Percentiles rank a stretch among this genome's conserved stretches.
Conservation (phyloP, 2,113 vertebrate genomes). For the Colinus virginianus region DNA sequence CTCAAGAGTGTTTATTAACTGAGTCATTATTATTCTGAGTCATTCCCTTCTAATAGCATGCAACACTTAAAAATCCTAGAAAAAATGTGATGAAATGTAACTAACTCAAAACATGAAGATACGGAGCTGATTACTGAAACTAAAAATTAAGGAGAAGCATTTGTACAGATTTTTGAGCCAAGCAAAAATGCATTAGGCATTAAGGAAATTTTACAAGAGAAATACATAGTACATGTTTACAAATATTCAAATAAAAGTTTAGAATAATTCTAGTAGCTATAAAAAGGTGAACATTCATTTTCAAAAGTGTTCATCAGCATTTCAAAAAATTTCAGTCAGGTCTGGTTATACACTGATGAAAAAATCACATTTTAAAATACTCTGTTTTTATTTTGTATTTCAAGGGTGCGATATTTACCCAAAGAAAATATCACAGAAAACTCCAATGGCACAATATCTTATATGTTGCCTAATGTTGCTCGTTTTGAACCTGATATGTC, state of each 20-base stretch:
- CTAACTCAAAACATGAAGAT: background rate
- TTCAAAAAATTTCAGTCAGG: background rate
- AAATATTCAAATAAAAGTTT: background rate
- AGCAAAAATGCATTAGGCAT: background rate
- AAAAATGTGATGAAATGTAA: background rate
- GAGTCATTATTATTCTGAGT: background rate
- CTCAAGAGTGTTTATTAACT: background rate
- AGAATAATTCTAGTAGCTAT: background rate
- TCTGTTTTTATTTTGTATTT: constrained; percentile 8
- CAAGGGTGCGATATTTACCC: constrained; percentile 87
- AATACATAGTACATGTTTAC: background rate
- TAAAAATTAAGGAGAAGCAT: background rate
- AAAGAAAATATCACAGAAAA: constrained; percentile 85
- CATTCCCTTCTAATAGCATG: background rate
- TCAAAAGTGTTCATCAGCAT: background rate
- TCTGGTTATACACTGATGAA: background rate
- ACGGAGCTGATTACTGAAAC: background rate
- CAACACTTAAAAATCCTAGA: background rate
- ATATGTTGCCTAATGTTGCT: constrained; percentile 80
- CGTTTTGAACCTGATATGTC: constrained; percentile 87
- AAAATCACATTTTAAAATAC: background rate
- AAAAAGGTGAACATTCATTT: background rate
- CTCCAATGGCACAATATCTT: constrained; percentile 80
- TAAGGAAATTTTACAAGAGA: background rate
- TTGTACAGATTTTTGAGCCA: background rate